Conservation (phyloP, 2,113 vertebrate species). For the Lathamus discolor region DNA sequence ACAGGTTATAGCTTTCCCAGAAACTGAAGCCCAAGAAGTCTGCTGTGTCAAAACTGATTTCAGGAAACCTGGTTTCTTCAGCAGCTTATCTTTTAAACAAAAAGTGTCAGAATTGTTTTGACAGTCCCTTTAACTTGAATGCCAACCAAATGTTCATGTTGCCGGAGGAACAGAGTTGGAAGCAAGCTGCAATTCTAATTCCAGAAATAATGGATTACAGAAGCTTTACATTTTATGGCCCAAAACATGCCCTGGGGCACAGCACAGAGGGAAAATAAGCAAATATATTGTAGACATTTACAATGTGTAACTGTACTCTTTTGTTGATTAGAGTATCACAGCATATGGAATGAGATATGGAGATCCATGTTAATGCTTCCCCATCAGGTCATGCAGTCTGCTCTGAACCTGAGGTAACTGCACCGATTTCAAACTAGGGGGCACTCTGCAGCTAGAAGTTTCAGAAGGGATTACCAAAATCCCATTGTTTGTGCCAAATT, state of each 20-base stretch:
- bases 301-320: neutral
- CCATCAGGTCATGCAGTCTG: neutral
- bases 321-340: neutral
- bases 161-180: neutral
- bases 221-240: neutral
- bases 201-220: neutral
- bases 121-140: neutral
- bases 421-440: neutral
- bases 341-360: rapidly evolving
- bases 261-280: neutral
- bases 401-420: neutral
- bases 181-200: neutral
- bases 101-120: neutral
- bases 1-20: neutral
- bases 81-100: slow-evolving; percentile 18
- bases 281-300: neutral
- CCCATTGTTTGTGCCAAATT: neutral
- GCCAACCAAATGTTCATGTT: neutral
- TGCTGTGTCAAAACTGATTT: neutral
- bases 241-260: neutral
- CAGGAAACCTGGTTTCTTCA: neutral
- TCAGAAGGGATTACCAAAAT: neutral
- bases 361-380: neutral
- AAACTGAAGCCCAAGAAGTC: neutral
- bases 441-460: slow-evolving; percentile 14